Evolutionary conservation across 2,113 vertebrate species (phyloP).

Genomic region (Pluvialis apricaria): DNA sequence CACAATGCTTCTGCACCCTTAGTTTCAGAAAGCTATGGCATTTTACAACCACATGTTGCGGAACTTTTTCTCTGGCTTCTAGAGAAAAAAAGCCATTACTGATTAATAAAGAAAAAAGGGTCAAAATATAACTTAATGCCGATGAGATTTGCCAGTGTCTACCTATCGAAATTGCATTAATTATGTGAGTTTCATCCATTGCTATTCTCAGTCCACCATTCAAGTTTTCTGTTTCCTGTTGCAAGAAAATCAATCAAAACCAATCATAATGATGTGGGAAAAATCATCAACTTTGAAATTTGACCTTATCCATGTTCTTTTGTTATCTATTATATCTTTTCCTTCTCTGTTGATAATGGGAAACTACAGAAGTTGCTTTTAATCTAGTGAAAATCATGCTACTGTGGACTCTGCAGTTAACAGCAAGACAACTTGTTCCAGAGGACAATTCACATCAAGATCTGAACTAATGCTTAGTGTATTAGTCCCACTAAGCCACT

Average conservation of each 20-base stretch:
- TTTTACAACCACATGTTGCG: accelerated
- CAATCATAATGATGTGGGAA: neutral
- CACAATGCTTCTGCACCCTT: neutral
- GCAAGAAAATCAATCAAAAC: neutral
- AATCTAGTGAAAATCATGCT: neutral
- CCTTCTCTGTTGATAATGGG: neutral
- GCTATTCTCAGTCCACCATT: neutral
- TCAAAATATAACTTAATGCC: neutral
- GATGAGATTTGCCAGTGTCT: neutral
- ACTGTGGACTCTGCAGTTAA: neutral
- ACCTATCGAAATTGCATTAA: neutral
- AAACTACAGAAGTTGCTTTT: neutral
- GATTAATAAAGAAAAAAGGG: neutral
- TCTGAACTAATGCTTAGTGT: neutral
- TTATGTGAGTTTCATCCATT: neutral
- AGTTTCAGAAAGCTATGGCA: neutral
- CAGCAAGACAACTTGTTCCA: neutral
- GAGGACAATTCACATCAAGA: neutral
- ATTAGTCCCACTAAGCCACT: neutral
- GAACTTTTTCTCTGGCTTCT: neutral
- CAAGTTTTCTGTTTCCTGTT: neutral
- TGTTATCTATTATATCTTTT: neutral
- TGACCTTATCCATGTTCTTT: neutral
- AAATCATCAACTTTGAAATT: neutral
- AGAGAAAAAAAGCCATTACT: neutral